A percentile compares a stretch with the other conserved stretches of the same genome.
Evolutionary conservation across 2,888 invertebrate genomes (phyloP).

Genomic region (Drosophila mercatorum): DNA sequence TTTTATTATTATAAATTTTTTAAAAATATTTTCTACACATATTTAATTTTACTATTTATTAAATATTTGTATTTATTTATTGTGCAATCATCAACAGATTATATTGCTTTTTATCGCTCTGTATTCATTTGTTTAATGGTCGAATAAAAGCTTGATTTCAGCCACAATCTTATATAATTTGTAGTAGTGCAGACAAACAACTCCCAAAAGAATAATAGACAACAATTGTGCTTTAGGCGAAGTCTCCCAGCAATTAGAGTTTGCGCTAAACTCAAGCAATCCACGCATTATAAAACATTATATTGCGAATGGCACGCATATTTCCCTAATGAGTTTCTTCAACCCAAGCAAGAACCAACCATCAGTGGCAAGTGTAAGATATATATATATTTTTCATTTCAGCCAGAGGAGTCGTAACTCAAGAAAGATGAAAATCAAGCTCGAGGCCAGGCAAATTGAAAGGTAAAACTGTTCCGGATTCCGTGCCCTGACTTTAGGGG

Average conservation of each 20-base stretch:
- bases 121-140: background rate
- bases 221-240: background rate
- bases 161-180: background rate
- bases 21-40: background rate
- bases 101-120: background rate
- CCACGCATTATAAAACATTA: conserved; percentile 18
- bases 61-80: background rate
- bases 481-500: conserved; percentile 32
- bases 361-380: conserved; percentile 17
- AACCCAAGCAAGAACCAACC: conserved; percentile 23
- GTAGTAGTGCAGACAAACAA: background rate
- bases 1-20: background rate
- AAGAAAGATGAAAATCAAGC: conserved; percentile 53
- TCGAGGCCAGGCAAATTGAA: conserved; percentile 67
- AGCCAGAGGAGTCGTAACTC: conserved; percentile 11
- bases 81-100: background rate
- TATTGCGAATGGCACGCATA: conserved; percentile 10
- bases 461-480: conserved; percentile 65
- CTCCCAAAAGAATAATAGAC: background rate
- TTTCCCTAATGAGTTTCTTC: conserved; percentile 40
- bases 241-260: conserved; percentile 15
- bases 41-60: background rate
- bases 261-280: background rate
- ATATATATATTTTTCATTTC: conserved; percentile 11
- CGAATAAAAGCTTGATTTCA: background rate